Evolutionary conservation across 2,888 invertebrate genomes (phyloP).

Genomic region (Calliphora vomitoria): DNA sequence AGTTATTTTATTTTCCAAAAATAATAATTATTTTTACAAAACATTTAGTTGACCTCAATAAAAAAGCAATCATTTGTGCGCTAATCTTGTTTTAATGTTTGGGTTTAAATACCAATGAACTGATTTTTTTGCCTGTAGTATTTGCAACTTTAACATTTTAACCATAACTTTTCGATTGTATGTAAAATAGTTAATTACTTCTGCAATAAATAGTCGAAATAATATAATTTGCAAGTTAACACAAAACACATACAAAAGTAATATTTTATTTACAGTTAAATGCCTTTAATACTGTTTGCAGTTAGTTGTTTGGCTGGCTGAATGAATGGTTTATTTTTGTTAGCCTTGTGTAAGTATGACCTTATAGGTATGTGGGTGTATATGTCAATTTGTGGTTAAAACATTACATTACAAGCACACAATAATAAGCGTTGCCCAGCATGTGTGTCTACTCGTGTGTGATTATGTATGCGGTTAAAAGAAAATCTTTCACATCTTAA

Average conservation of each 20-base stretch:
- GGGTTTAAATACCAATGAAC: background rate
- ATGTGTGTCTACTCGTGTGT: background rate
- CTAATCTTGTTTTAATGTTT: conserved; percentile 12
- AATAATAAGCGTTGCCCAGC: background rate
- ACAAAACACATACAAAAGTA: background rate
- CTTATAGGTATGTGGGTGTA: background rate
- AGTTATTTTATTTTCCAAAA: too few species aligned
- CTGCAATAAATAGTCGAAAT: conserved; percentile 16
- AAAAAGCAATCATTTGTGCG: background rate
- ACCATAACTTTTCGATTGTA: background rate
- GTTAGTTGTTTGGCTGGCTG: conserved; percentile 12
- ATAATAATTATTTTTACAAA: background rate
- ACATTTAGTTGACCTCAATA: background rate
- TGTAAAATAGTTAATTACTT: conserved; percentile 36
- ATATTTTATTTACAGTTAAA: conserved; percentile 22
- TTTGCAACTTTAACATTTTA: background rate
- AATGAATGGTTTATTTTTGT: conserved; percentile 1
- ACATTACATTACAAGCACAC: background rate
- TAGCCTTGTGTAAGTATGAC: background rate
- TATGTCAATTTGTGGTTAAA: background rate
- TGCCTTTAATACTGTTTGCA: conserved; percentile 13
- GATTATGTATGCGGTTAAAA: background rate
- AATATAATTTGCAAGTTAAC: background rate
- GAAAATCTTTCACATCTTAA: background rate
- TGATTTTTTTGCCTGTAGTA: background rate